These are phyloP conservation scores for Unio pictorum DNA, from an alignment of 2,888 invertebrate species.

Conservation along the genomic window DNA sequence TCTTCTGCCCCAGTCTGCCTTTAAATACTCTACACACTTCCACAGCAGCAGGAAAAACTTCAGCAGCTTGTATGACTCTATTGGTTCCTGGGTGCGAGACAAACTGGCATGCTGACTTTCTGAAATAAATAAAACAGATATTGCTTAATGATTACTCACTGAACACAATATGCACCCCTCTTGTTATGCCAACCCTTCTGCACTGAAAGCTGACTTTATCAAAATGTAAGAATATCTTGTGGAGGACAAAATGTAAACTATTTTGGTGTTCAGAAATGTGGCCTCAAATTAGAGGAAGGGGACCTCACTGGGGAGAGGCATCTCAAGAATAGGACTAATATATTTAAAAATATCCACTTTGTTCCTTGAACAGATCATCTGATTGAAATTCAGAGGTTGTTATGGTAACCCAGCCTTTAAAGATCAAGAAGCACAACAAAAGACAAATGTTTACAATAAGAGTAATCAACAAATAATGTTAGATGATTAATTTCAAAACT, in stretches of 20 bases:
- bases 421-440: neutral
- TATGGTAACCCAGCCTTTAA: neutral
- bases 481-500: too few species aligned
- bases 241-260: too few species aligned
- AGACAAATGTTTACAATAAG: neutral
- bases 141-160: neutral
- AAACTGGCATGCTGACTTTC: conserved; percentile 42
- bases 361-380: too few species aligned
- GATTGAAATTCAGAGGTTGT: neutral
- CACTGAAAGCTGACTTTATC: too few species aligned
- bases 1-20: conserved; percentile 66
- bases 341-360: too few species aligned
- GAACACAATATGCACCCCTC: too few species aligned
- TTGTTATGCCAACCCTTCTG: too few species aligned
- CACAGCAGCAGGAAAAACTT: conserved; percentile 67
- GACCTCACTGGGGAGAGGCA: too few species aligned
- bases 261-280: too few species aligned
- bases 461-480: neutral
- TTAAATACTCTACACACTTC: conserved; percentile 68
- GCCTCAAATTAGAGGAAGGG: too few species aligned
- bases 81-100: conserved; percentile 61
- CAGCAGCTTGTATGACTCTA: conserved; percentile 64
- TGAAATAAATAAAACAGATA: conserved; percentile 10
- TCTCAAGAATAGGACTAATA: too few species aligned
- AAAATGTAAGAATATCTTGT: too few species aligned